phyloP scores from a whole-genome alignment of 2,113 vertebrate species.

The Microtus pennsylvanicus region DNA sequence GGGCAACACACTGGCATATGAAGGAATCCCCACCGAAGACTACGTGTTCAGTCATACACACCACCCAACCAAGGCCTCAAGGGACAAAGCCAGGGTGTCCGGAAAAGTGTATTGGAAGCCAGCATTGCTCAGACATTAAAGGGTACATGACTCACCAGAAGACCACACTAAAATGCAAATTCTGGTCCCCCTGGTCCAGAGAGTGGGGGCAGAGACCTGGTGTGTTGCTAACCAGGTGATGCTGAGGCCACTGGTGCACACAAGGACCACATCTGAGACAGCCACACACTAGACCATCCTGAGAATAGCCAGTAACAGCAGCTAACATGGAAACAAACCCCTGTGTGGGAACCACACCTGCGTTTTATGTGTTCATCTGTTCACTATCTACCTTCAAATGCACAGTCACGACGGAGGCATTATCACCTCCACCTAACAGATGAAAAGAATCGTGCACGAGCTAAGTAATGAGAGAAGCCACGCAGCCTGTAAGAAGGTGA shows the following conservation, averaged over 20 bases:
- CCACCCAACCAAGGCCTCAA: neutral
- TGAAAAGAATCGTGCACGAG: neutral
- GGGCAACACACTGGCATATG: neutral
- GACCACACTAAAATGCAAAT: neutral
- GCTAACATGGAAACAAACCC: neutral
- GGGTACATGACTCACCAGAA: fast-evolving
- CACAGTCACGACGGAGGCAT: neutral
- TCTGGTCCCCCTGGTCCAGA: neutral
- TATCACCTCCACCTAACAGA: neutral
- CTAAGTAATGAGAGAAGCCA: neutral
- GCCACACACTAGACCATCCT: too few relatives aligned
- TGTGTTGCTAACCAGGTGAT: neutral
- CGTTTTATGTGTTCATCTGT: neutral
- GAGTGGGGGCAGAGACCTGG: neutral
- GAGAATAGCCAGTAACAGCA: neutral
- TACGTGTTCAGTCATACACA: neutral
- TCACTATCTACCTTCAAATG: neutral
- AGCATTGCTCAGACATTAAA: neutral
- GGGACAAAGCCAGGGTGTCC: neutral
- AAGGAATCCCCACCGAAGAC: neutral
- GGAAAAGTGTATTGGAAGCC: neutral
- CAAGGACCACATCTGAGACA: neutral
- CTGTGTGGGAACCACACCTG: neutral
- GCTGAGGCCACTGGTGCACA: neutral
- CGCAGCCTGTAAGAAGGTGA: neutral